Evolutionary conservation across 2,113 vertebrate species (phyloP).

Genomic region (Caracal caracal): DNA sequence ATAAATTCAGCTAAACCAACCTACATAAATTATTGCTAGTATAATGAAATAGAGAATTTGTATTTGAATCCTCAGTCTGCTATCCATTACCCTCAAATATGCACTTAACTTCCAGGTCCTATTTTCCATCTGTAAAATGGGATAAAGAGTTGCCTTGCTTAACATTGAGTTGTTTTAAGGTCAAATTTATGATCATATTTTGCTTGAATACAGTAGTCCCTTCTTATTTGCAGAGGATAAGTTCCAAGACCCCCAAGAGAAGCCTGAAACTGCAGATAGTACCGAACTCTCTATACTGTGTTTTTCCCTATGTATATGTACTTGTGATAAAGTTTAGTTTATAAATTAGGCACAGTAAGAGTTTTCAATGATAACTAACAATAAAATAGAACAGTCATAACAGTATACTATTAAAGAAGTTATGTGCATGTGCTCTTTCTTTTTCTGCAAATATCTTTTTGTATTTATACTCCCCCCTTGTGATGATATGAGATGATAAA

Average conservation of each 20-base stretch:
- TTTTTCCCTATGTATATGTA: background rate
- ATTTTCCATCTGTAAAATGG: slow-evolving; percentile 26
- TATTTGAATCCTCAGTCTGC: background rate
- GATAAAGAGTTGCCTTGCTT: background rate
- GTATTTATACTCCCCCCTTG: background rate
- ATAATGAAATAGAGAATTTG: background rate
- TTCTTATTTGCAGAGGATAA: background rate
- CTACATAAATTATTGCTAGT: background rate
- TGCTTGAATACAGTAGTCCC: background rate
- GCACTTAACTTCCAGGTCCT: background rate
- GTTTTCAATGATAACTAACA: background rate
- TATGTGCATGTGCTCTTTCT: background rate
- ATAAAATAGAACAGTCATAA: background rate
- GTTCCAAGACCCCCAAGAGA: background rate
- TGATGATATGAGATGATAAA: background rate
- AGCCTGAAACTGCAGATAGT: background rate
- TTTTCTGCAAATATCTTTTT: background rate
- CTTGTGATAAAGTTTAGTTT: background rate
- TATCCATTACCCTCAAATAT: background rate
- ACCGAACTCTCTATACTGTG: background rate
- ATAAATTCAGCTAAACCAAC: background rate
- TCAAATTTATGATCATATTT: background rate
- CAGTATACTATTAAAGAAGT: background rate
- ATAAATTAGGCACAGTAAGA: background rate
- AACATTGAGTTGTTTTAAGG: background rate